These are phyloP conservation scores for Ciconia maguari DNA, from an alignment of 2,113 vertebrate species.

Conservation along the genomic window DNA sequence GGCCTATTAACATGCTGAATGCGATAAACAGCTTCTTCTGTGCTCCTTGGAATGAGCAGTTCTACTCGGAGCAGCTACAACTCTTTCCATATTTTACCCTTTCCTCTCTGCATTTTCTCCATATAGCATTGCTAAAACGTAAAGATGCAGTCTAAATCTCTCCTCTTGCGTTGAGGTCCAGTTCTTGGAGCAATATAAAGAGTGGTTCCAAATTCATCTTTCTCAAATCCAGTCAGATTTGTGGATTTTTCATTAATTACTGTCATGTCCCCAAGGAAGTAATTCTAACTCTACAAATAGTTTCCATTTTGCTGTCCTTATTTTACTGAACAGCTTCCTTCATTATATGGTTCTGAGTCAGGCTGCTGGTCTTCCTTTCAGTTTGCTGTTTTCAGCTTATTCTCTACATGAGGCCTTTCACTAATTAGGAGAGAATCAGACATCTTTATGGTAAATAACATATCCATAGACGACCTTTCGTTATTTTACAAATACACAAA, in stretches of 20 bases:
- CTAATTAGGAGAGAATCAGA: not conserved
- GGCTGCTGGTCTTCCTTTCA: not conserved
- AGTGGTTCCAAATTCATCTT: not conserved
- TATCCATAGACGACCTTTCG: not conserved
- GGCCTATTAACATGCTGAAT: not conserved
- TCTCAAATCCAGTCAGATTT: not conserved
- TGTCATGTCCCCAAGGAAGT: not conserved
- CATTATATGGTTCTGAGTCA: not conserved
- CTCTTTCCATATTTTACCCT: not conserved
- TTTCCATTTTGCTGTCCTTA: not conserved
- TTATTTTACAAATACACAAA: not conserved
- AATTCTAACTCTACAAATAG: not conserved
- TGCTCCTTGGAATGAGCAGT: not conserved
- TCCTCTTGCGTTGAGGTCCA: not conserved
- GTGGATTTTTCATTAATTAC: not conserved
- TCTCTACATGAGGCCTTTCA: not conserved
- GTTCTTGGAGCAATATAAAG: not conserved
- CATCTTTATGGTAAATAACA: not conserved
- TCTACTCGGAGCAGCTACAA: not conserved
- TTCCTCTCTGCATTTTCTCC: not conserved
- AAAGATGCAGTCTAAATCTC: not conserved
- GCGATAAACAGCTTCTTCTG: not conserved
- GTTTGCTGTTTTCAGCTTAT: not conserved
- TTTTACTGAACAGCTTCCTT: not conserved
- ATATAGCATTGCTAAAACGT: not conserved